Evolutionary conservation across 1,140 invertebrate genomes (phyloP).

Genomic region (Drosophila ohnishii): DNA sequence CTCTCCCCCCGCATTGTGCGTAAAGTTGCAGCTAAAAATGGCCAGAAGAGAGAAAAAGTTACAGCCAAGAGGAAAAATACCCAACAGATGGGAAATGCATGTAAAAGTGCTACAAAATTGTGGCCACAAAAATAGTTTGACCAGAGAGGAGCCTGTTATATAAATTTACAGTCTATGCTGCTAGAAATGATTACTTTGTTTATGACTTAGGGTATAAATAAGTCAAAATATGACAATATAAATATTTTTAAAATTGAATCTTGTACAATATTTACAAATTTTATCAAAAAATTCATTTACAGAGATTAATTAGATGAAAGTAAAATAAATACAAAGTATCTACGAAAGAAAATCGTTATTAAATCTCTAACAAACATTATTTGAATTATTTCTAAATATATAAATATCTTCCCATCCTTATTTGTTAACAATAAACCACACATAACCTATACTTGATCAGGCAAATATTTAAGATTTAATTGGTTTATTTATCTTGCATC

Average conservation of each 20-base stretch:
- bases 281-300: too few relatives aligned
- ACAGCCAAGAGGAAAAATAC: not conserved
- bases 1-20: conserved; percentile 51
- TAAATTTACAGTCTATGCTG: not conserved
- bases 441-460: not conserved
- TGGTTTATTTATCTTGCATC: not conserved
- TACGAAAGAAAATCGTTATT: not conserved
- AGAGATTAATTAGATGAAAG: too few relatives aligned
- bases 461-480: conserved; percentile 3
- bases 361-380: not conserved
- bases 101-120: not conserved
- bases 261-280: too few relatives aligned
- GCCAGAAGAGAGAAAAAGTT: conserved; percentile 10
- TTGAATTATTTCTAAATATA: too few relatives aligned
- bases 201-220: not conserved
- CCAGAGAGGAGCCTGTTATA: not conserved
- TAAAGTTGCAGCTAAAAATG: conserved; percentile 48
- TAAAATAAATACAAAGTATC: too few relatives aligned
- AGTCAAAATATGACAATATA: too few relatives aligned
- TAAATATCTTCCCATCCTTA: too few relatives aligned
- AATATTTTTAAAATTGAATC: not conserved
- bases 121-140: conserved; percentile 4
- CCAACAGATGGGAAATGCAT: not conserved
- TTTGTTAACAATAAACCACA: not conserved
- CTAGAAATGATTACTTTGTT: not conserved